These are phyloP conservation scores for Galbula dea DNA, from an alignment of 2,113 vertebrate genomes.

Conservation along the genomic window DNA sequence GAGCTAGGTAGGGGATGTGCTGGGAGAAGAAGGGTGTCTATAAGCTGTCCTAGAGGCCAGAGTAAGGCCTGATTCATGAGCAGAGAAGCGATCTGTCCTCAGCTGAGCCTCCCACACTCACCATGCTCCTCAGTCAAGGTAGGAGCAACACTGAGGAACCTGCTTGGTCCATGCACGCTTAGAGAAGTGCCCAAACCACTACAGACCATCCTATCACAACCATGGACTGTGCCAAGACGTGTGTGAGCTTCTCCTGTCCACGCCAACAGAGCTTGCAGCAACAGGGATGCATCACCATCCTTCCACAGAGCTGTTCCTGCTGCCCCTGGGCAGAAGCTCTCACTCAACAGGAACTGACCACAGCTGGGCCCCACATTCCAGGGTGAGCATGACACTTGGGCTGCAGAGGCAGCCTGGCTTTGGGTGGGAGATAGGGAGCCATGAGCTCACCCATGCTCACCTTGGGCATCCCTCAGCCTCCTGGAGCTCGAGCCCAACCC, in stretches of 20 bases:
- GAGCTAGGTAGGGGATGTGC: background rate
- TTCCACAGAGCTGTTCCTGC: background rate
- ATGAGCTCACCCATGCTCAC: fast-evolving
- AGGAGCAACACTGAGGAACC: background rate
- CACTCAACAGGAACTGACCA: background rate
- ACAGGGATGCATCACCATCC: fast-evolving
- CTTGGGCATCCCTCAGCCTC: background rate
- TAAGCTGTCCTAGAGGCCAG: background rate
- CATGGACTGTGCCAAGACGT: fast-evolving
- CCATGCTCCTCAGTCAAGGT: background rate
- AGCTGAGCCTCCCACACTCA: background rate
- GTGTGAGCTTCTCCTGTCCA: fast-evolving
- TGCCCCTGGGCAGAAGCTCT: background rate
- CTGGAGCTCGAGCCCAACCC: fast-evolving
- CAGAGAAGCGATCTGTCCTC: background rate
- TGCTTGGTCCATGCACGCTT: fast-evolving
- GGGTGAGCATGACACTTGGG: background rate
- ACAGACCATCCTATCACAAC: background rate
- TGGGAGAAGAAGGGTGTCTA: background rate
- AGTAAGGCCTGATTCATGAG: background rate
- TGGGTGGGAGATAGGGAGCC: fast-evolving
- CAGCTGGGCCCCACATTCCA: background rate
- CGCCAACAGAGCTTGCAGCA: background rate
- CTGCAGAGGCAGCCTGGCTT: background rate
- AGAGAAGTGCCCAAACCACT: background rate